Conservation (phyloP, 2,888 invertebrate species). For the Drosophila recens region DNA sequence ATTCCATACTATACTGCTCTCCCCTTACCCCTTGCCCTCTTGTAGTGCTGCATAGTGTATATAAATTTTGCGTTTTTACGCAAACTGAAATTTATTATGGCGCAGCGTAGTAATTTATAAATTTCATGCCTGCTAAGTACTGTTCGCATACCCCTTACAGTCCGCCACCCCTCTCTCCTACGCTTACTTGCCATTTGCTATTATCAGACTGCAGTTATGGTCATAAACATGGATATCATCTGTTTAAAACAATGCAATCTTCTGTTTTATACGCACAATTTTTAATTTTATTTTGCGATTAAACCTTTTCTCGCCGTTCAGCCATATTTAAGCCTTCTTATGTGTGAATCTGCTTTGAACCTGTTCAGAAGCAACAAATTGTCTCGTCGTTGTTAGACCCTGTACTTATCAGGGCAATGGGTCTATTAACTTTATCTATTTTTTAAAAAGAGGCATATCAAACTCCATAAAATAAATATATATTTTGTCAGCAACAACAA, state of each 20-base stretch:
- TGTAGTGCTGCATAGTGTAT: constrained; percentile 57
- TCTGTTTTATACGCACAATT: constrained; percentile 39
- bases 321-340: neutral
- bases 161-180: neutral
- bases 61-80: constrained; percentile 80
- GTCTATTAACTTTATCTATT: neutral
- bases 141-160: constrained; percentile 7
- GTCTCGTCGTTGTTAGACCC: neutral
- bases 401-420: neutral
- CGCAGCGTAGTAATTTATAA: constrained; percentile 78
- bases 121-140: constrained; percentile 81
- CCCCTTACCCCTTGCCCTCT: neutral
- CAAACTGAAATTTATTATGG: constrained; percentile 81
- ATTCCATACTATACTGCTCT: constrained; percentile 3
- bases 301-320: neutral
- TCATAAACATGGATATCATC: neutral
- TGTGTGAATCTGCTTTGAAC: constrained; percentile 24
- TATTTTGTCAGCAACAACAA: neutral
- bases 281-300: constrained; percentile 58
- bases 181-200: neutral
- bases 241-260: neutral
- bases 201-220: constrained; percentile 31
- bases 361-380: constrained; percentile 44
- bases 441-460: neutral
- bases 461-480: neutral